phyloP scores from a whole-genome alignment of 2,113 vertebrate genomes.

The Chlamydotis undulata region DNA sequence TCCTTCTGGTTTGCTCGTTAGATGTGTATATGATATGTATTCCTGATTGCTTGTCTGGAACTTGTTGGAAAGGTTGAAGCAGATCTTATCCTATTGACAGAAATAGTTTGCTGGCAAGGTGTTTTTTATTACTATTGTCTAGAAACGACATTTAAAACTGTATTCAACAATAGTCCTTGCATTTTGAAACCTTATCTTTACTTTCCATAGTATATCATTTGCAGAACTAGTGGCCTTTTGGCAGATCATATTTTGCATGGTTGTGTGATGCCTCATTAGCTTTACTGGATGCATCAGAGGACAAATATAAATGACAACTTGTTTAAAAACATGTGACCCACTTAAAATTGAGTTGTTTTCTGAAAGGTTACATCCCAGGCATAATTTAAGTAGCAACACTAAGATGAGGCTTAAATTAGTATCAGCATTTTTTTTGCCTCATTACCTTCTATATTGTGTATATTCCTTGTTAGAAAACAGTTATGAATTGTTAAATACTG shows the following conservation, averaged over 20 bases:
- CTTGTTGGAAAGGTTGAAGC: not conserved
- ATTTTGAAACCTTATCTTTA: not conserved
- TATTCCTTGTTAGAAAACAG: not conserved
- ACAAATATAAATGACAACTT: not conserved
- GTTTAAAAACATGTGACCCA: not conserved
- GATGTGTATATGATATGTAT: not conserved
- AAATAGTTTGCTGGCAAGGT: not conserved
- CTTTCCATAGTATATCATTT: not conserved
- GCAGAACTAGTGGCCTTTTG: not conserved
- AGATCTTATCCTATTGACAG: not conserved
- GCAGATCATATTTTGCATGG: not conserved
- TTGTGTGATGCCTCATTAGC: not conserved
- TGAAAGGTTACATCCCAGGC: not conserved
- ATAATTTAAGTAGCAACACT: not conserved
- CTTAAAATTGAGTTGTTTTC: not conserved
- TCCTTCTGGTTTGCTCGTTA: not conserved
- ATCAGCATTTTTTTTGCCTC: not conserved
- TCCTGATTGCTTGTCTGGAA: not conserved
- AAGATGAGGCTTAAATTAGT: not conserved
- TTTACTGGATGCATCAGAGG: slow-evolving; percentile 1
- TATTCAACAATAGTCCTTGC: not conserved
- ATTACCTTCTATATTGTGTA: not conserved
- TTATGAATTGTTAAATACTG: not conserved
- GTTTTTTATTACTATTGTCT: not conserved
- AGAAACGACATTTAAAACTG: not conserved